Conservation (phyloP, 2,888 invertebrate genomes). For the Melinaea menophilus region DNA sequence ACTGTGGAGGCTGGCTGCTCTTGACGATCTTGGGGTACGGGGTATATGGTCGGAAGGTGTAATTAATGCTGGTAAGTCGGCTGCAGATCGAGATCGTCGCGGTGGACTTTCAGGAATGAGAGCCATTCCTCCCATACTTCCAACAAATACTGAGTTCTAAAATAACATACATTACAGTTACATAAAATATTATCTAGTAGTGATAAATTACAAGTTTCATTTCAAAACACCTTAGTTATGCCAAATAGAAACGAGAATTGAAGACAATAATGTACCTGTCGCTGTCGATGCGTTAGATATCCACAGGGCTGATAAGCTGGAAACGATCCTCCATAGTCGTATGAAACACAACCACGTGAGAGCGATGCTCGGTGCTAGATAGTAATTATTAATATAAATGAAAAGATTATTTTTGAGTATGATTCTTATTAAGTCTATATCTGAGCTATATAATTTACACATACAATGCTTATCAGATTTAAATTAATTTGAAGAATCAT, state of each 20-base stretch:
- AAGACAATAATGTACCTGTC: slow-evolving; percentile 59
- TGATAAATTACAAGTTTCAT: too few relatives aligned
- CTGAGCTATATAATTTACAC: too few relatives aligned
- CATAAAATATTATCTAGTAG: too few relatives aligned
- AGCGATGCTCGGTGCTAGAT: slow-evolving; percentile 83
- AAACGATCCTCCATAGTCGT: slow-evolving; percentile 66
- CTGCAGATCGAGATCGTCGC: slow-evolving; percentile 88
- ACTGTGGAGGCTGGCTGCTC: slow-evolving; percentile 69
- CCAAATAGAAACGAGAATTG: background rate
- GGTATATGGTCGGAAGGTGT: slow-evolving; percentile 71
- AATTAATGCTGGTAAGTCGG: slow-evolving; percentile 87
- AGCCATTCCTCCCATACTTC: slow-evolving; percentile 81
- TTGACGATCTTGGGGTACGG: slow-evolving; percentile 59
- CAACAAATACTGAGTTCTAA: slow-evolving; percentile 92
- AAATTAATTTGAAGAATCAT: too few relatives aligned
- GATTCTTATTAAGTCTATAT: too few relatives aligned
- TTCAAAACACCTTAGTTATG: too few relatives aligned
- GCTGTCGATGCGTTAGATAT: slow-evolving; percentile 63
- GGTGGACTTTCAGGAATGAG: slow-evolving; percentile 83
- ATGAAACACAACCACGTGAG: slow-evolving; percentile 82
- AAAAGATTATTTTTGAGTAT: background rate
- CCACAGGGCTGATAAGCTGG: slow-evolving; percentile 68
- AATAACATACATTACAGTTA: slow-evolving; percentile 41
- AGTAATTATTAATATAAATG: background rate
- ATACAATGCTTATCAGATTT: too few relatives aligned